Percentiles rank a stretch among this genome's conserved stretches.
Conservation (phyloP, 2,797 vertebrate species). For the Etheostoma nigrum region DNA sequence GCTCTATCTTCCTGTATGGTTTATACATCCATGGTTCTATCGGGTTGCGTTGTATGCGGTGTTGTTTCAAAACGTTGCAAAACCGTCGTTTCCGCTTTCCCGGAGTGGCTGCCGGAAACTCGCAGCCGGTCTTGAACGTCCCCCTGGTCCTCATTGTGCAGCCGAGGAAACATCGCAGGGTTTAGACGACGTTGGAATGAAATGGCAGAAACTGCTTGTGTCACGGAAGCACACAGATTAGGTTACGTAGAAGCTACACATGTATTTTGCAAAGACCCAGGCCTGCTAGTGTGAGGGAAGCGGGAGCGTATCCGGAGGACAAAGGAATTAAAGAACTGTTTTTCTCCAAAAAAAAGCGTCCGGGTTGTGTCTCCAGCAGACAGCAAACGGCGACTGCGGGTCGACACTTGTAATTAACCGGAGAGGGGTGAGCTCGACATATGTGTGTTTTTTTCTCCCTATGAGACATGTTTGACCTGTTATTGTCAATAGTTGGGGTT, state of each 20-base stretch:
- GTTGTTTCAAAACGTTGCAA: constrained; percentile 62
- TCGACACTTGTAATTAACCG: constrained; percentile 64
- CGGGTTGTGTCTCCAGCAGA: constrained; percentile 58
- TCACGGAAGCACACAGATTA: constrained; percentile 77
- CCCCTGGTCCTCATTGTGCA: constrained; percentile 70
- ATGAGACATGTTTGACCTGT: constrained; percentile 62
- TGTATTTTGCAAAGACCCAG: constrained; percentile 64
- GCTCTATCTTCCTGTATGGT: too few relatives aligned
- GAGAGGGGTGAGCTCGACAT: constrained; percentile 78
- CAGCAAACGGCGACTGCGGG: constrained; percentile 62
- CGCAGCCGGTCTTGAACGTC: constrained; percentile 72
- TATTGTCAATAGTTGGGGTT: constrained; percentile 57
- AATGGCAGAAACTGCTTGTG: constrained; percentile 83
- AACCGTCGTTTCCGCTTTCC: constrained; percentile 59
- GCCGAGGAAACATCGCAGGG: constrained; percentile 76
- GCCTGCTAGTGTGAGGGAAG: constrained; percentile 75
- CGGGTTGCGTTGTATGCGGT: neutral
- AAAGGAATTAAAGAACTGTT: constrained; percentile 50
- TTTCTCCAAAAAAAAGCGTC: constrained; percentile 42
- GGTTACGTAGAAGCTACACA: constrained; percentile 73
- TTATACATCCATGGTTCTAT: too few relatives aligned
- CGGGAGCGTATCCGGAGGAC: constrained; percentile 37
- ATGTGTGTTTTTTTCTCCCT: constrained; percentile 16
- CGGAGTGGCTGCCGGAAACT: constrained; percentile 49
- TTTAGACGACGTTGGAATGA: constrained; percentile 80